Evolutionary conservation across 2,888 invertebrate species (phyloP).

Genomic region (Eumerus sabulonum): DNA sequence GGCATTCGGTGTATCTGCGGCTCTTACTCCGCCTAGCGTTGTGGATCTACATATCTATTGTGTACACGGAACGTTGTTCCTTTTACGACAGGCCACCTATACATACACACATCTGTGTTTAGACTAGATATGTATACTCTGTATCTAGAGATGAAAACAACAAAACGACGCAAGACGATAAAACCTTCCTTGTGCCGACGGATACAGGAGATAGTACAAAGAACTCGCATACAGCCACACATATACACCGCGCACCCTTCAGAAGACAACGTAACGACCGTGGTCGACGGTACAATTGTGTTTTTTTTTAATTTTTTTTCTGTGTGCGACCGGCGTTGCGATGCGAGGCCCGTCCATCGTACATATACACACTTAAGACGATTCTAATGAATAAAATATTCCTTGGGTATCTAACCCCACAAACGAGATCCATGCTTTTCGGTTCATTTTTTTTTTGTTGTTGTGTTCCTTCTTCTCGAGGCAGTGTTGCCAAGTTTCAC

Average conservation of each 20-base stretch:
- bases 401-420: too few species aligned
- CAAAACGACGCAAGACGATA: constrained; percentile 56
- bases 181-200: constrained; percentile 10
- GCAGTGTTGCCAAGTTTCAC: constrained; percentile 52
- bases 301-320: too few species aligned
- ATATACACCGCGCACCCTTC: too few species aligned
- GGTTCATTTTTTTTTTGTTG: too few species aligned
- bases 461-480: too few species aligned
- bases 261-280: constrained; percentile 26
- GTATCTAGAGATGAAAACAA: constrained; percentile 41
- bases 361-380: too few species aligned
- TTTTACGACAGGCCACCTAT: neutral
- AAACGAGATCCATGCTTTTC: too few species aligned
- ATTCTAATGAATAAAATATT: constrained; percentile 36
- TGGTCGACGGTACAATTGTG: constrained; percentile 10
- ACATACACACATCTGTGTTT: constrained; percentile 6
- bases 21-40: neutral
- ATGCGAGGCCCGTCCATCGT: too few species aligned
- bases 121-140: neutral
- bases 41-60: constrained; percentile 1
- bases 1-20: constrained; percentile 23
- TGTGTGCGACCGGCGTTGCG: too few species aligned
- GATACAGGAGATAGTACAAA: constrained; percentile 4
- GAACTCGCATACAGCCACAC: neutral
- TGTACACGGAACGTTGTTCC: neutral